Evolutionary conservation across 2,113 vertebrate genomes (phyloP), one percentile per base, ranked within the genome.

Genomic region (Platanista minor): DNA sequence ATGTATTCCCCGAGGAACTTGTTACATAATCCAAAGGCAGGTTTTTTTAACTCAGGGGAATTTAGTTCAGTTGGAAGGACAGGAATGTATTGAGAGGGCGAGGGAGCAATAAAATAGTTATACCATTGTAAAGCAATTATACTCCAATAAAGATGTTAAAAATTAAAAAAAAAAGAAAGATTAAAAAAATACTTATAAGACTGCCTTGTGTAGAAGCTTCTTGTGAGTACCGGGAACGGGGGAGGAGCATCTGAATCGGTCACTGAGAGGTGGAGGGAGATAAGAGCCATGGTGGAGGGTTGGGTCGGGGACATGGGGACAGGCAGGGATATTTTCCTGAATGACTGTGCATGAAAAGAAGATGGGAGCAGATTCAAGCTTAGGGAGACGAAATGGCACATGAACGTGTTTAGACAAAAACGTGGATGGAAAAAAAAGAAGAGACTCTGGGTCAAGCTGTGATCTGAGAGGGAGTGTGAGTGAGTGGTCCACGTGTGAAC

Each of bases 1-100:
- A 23, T 75, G 43, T 62, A 90, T 39, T 90, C 90, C 92, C 91
- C 17, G 71, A 95, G 90, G 98, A 97, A 57, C 95, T 94, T 71
- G 91, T 98, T 98, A 98, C 87, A 95, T 95, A 98, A 98, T 88
- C 96, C 91, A 90, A 67, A 96, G 67, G 92, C 87, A 95, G 72
- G 62, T 94, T 98, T 54, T 54, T 96, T 95, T 87, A 98, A 93
- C 59, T 67, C 46, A 20, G 72, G 67, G 90, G 74, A 90, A 69
- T 85, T 78, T 75, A 67, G 95, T 89, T 91, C 71, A 83, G 89
- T 61, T 41, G 72, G 67, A 91, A 95, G 85, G 84, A 92, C n/a
- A 72, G 92, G 86, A 88, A 78, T 77, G 39, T 15, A 46, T 17
- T 57, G 86, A 96, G 54, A 87, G 57, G 80, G 49, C 4, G 84